phyloP scores from a whole-genome alignment of 1,140 invertebrate genomes.

The Potamilus streckersoni region DNA sequence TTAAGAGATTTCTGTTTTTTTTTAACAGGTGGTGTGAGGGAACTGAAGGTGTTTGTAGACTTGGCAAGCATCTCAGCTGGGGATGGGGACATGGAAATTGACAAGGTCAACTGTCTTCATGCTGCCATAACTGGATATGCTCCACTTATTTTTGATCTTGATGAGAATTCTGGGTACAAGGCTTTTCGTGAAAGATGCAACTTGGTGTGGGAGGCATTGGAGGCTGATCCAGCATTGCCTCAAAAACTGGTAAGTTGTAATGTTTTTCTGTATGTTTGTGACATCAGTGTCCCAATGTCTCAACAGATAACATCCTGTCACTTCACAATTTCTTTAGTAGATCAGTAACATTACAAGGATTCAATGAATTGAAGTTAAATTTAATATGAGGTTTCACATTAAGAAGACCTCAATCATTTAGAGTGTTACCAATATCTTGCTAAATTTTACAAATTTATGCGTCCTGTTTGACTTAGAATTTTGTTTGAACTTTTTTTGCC shows the following conservation, averaged over 20 bases:
- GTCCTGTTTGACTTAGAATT: too few species aligned
- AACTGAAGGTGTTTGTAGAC: constrained; percentile 64
- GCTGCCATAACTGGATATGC: constrained; percentile 58
- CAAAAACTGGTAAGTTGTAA: constrained; percentile 47
- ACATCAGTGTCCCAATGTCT: too few species aligned
- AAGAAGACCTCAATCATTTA: too few species aligned
- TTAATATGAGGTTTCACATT: too few species aligned
- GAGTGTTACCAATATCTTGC: too few species aligned
- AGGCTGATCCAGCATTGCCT: constrained; percentile 45
- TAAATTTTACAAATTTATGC: too few species aligned
- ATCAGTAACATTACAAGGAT: too few species aligned
- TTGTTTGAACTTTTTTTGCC: too few species aligned
- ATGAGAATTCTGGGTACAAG: constrained; percentile 32
- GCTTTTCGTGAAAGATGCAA: constrained; percentile 47
- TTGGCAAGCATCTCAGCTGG: constrained; percentile 61
- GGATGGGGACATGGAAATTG: constrained; percentile 52
- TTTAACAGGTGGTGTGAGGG: constrained; percentile 42
- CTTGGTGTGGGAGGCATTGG: constrained; percentile 51
- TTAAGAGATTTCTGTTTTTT: background rate
- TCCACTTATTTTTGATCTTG: constrained; percentile 58
- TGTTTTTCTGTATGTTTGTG: too few species aligned
- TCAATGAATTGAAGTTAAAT: too few species aligned
- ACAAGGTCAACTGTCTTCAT: constrained; percentile 54
- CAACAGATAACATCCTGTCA: too few species aligned
- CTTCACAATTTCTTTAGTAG: too few species aligned